A percentile compares a stretch with the other conserved stretches of the same genome.
These are phyloP conservation scores for Melinaea menophilus DNA, from an alignment of 2,888 invertebrate genomes.

Conservation along the genomic window DNA sequence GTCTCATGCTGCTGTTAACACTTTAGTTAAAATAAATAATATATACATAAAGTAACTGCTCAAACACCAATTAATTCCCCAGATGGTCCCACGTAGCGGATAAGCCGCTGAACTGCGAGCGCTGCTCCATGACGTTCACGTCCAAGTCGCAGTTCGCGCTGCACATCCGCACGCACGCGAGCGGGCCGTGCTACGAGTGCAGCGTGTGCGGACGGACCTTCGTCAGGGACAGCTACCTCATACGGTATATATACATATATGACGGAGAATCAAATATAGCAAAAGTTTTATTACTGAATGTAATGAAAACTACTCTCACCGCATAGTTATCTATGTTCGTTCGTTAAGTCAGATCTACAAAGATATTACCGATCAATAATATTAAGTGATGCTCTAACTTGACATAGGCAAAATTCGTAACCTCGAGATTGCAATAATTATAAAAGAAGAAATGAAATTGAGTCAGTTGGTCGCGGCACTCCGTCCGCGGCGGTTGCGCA, in stretches of 20 bases:
- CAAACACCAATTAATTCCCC: slow-evolving; percentile 6
- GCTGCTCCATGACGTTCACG: slow-evolving; percentile 85
- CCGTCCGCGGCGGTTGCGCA: too few species aligned
- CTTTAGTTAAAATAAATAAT: neutral
- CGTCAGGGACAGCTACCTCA: slow-evolving; percentile 86
- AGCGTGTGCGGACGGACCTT: slow-evolving; percentile 86
- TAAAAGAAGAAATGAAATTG: too few species aligned
- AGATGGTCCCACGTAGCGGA: slow-evolving; percentile 89
- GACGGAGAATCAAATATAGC: neutral
- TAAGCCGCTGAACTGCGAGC: slow-evolving; percentile 84
- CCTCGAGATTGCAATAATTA: too few species aligned
- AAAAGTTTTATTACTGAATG: neutral
- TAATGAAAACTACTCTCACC: neutral
- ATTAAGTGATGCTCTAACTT: too few species aligned
- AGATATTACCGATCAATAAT: too few species aligned
- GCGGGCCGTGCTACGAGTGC: slow-evolving; percentile 84
- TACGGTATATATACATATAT: slow-evolving; percentile 44
- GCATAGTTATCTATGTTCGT: too few species aligned
- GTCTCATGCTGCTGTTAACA: neutral
- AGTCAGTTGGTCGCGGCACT: too few species aligned
- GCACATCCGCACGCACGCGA: slow-evolving; percentile 85
- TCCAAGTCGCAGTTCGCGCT: slow-evolving; percentile 86
- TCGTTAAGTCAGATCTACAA: too few species aligned
- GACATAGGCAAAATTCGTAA: too few species aligned
- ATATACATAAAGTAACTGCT: too few species aligned